A percentile compares a stretch with the other conserved stretches of the same genome.
Conservation (phyloP, 2,797 vertebrate species). For the Pogonophryne albipinna region DNA sequence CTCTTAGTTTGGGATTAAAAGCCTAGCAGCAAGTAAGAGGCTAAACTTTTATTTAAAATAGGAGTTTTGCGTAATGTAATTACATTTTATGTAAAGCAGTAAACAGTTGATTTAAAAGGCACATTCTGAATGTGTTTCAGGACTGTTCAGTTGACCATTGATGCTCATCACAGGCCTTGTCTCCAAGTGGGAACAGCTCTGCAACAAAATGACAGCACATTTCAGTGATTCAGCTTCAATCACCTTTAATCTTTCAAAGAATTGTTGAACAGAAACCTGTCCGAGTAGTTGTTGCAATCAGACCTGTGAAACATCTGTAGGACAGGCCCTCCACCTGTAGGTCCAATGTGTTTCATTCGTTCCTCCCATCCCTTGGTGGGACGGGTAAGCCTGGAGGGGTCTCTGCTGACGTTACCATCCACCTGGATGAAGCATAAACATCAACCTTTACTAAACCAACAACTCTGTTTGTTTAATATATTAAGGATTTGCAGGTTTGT, state of each 20-base stretch:
- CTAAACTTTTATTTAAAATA: constrained; percentile 28
- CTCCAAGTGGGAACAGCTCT: constrained; percentile 91
- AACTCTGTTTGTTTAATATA: background rate
- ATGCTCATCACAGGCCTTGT: constrained; percentile 81
- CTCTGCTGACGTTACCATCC: constrained; percentile 81
- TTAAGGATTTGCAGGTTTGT: background rate
- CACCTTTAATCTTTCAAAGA: background rate
- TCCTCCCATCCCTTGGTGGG: constrained; percentile 88
- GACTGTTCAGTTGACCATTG: background rate
- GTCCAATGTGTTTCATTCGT: constrained; percentile 74
- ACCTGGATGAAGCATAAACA: constrained; percentile 75
- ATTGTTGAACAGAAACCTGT: background rate
- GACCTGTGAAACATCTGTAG: constrained; percentile 86
- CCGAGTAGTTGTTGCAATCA: background rate
- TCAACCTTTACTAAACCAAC: background rate
- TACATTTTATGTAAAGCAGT: background rate
- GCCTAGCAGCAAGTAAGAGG: too few species aligned
- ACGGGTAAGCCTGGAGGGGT: constrained; percentile 82
- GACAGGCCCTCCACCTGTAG: constrained; percentile 75
- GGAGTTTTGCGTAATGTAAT: background rate
- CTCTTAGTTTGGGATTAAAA: too few species aligned
- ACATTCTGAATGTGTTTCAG: constrained; percentile 1
- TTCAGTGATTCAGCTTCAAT: background rate
- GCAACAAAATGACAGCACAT: constrained; percentile 52
- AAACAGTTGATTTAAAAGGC: constrained; percentile 4